phyloP scores from a whole-genome alignment of 2,113 vertebrate genomes.

The Ploceus nigricollis region DNA sequence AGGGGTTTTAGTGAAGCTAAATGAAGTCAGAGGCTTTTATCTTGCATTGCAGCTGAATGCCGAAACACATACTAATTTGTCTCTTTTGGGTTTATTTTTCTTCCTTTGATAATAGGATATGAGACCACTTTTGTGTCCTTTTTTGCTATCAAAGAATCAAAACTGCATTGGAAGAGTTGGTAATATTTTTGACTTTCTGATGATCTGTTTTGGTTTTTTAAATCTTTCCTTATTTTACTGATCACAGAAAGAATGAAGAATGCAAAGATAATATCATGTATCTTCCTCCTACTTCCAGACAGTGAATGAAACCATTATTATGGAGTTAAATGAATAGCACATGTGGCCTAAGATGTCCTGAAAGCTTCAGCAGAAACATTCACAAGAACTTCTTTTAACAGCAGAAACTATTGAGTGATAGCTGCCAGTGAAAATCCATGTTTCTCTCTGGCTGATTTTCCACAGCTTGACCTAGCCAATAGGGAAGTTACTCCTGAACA shows the following conservation, averaged over 20 bases:
- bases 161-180: not conserved
- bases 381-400: not conserved
- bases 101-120: not conserved
- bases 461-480: not conserved
- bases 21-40: not conserved
- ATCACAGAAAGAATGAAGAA: not conserved
- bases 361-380: not conserved
- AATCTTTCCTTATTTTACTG: not conserved
- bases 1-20: not conserved
- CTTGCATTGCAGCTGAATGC: not conserved
- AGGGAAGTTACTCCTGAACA: not conserved
- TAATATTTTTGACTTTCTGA: not conserved
- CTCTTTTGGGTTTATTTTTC: not conserved
- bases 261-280: not conserved
- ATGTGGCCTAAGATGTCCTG: not conserved
- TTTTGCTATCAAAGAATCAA: not conserved
- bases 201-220: not conserved
- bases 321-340: not conserved
- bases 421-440: not conserved
- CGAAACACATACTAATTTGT: not conserved
- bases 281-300: not conserved
- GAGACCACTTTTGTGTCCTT: not conserved
- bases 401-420: not conserved
- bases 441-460: not conserved
- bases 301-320: not conserved